Evolutionary conservation across 2,888 invertebrate genomes (phyloP).

Genomic region (Nowickia ferox): DNA sequence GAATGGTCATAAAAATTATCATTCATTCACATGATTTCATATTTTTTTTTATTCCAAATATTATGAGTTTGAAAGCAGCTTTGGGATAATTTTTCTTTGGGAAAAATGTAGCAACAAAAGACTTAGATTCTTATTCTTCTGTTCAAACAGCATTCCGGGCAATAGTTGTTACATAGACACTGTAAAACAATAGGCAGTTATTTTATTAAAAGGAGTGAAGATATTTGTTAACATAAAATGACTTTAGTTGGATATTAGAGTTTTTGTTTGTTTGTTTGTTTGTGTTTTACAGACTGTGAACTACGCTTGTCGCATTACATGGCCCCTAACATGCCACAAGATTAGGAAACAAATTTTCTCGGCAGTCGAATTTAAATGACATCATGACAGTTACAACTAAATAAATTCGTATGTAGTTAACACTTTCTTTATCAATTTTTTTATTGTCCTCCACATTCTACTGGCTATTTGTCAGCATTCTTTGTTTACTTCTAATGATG

Average conservation of each 20-base stretch:
- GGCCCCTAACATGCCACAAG: not conserved
- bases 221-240: conserved; percentile 13
- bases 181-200: conserved; percentile 20
- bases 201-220: conserved; percentile 30
- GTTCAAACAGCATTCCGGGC: not conserved
- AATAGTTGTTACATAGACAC: conserved; percentile 4
- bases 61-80: conserved; percentile 52
- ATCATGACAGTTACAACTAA: conserved; percentile 38
- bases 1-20: conserved; percentile 28
- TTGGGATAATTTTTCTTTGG: conserved; percentile 13
- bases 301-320: not conserved
- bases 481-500: conserved; percentile 26
- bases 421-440: conserved; percentile 39
- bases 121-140: conserved; percentile 31
- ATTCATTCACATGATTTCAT: conserved; percentile 31
- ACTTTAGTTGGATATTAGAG: not conserved
- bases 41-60: conserved; percentile 46
- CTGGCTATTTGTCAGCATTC: conserved; percentile 31
- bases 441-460: not conserved
- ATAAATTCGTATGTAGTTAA: conserved; percentile 11
- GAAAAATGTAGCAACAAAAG: conserved; percentile 38
- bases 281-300: conserved; percentile 23
- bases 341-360: not conserved
- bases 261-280: not conserved
- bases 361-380: conserved; percentile 8